phyloP scores from a whole-genome alignment of 1,140 invertebrate genomes.

The Elysia chlorotica region DNA sequence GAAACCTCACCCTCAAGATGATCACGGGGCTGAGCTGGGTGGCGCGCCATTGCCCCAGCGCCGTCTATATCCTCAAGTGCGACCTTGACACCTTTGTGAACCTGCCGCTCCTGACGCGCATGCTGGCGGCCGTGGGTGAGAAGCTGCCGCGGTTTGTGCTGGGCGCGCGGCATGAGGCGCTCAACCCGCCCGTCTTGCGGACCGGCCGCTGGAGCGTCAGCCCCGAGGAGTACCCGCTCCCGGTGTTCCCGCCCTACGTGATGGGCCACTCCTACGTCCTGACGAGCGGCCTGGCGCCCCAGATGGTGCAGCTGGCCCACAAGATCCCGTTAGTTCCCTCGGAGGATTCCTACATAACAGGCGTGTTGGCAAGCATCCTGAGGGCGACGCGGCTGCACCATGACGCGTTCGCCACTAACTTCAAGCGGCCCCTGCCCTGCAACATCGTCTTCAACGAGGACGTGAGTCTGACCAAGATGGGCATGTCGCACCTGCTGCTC shows the following conservation, averaged over 20 bases:
- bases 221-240: not conserved
- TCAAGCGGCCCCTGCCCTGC: not conserved
- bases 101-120: conserved; percentile 34
- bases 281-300: not conserved
- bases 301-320: not conserved
- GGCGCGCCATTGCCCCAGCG: conserved; percentile 68
- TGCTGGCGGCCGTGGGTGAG: conserved; percentile 17
- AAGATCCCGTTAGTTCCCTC: not conserved
- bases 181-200: not conserved
- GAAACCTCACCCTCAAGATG: conserved; percentile 64
- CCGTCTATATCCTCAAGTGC: conserved; percentile 80
- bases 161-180: not conserved
- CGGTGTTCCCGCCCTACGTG: not conserved
- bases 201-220: not conserved
- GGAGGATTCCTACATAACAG: not conserved
- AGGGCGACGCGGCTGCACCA: not conserved
- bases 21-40: conserved; percentile 85
- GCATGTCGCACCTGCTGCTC: not conserved
- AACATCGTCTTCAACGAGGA: not conserved
- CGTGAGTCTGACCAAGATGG: not conserved
- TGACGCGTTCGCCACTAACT: not conserved
- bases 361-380: not conserved
- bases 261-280: not conserved
- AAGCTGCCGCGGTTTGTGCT: not conserved
- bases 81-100: conserved; percentile 84